Evolutionary conservation across 2,797 vertebrate species (phyloP), one percentile per base, ranked within the genome.

Genomic region (Chaunax sp.): DNA sequence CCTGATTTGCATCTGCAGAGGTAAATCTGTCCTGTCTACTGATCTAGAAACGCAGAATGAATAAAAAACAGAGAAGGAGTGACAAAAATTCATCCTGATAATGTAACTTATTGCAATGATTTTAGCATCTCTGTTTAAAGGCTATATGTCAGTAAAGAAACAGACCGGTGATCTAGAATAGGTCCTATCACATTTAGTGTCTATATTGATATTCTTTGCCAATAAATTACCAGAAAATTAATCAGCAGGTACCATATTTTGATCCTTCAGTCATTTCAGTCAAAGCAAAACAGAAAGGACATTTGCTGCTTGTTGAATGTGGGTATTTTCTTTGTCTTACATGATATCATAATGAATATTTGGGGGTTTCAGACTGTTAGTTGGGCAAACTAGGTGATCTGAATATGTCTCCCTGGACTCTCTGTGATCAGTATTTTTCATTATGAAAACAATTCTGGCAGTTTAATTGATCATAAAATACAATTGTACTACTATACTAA

Each of bases 1-100:
- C 45, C 72, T 61, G 49, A 66, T 69, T 76, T 75, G 20, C 80
- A 78, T 81, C 44, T 79, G 68, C 70, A 64, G 71, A 79, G 50
- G 61, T 71, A 61, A 56, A 52, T 43, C 47, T 64, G 66, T n/a
- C n/a, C n/a, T n/a, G 28, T 58, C 50, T 72, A 43, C 30, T 62
- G 58, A 78, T 75, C 56, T 72, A 64, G 47, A 77, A 79, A 77
- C 56, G 64, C 50, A 35, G 64, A 11, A 28, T 33, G 38, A 51
- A 54, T 28, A 38, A 40, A 30, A 30, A 35, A 14, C 3, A 5
- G 9, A 41, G 45, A 35, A 57, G 1, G 52, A 55, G 51, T 2
- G 30, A 44, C 47, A 43, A 4, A 41, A 61, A 55, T n/a, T n/a
- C n/a, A n/a, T n/a, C n/a, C n/a, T n/a, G n/a, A n/a, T n/a, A 64